phyloP scores from a whole-genome alignment of 2,888 invertebrate species.

The Autographa gamma region DNA sequence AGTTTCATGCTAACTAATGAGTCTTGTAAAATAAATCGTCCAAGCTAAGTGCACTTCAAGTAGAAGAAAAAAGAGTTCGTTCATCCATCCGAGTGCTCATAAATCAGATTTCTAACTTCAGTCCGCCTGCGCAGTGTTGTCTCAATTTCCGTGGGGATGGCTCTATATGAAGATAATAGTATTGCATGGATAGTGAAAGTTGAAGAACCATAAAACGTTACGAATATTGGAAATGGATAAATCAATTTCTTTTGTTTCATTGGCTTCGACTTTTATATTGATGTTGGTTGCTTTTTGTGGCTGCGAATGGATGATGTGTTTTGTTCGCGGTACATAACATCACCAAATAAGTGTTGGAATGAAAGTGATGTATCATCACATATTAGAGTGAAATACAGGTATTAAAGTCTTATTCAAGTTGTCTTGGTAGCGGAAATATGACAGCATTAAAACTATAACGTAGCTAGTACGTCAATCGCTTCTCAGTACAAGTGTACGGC shows the following conservation, averaged over 20 bases:
- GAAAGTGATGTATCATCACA: not conserved
- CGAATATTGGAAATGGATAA: not conserved
- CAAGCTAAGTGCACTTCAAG: not conserved
- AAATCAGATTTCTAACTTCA: conserved; percentile 2
- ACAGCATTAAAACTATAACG: conserved; percentile 15
- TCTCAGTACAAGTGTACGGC: conserved; percentile 69
- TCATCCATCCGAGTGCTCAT: conserved; percentile 2
- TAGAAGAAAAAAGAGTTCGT: too few relatives aligned
- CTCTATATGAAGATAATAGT: not conserved
- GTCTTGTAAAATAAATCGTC: not conserved
- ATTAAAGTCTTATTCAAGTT: not conserved
- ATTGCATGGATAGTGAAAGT: conserved; percentile 4
- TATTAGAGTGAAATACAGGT: not conserved
- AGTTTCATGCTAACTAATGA: not conserved
- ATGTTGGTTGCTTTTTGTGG: not conserved
- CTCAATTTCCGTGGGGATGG: not conserved
- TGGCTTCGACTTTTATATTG: not conserved
- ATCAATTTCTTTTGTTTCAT: not conserved
- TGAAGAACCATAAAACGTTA: not conserved
- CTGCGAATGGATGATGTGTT: not conserved
- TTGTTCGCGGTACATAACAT: too few relatives aligned
- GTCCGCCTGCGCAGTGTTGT: conserved; percentile 3
- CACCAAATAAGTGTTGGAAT: too few relatives aligned
- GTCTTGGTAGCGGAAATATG: conserved; percentile 1
- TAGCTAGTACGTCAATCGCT: conserved; percentile 27